Percentiles rank a stretch among this genome's conserved stretches.
Evolutionary conservation across 2,888 invertebrate genomes (phyloP).

Genomic region (Pimpla rufipes): DNA sequence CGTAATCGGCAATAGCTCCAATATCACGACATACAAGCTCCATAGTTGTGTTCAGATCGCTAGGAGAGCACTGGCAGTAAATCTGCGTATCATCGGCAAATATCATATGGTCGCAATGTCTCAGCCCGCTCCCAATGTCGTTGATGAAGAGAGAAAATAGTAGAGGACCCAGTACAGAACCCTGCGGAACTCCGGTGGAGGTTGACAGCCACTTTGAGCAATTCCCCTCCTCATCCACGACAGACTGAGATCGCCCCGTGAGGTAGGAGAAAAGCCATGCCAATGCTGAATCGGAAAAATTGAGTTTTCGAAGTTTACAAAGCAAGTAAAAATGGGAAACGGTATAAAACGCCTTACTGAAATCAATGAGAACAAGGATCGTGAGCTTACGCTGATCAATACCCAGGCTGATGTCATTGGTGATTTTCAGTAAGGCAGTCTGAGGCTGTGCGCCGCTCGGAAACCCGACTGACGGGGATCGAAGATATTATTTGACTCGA

Average conservation of each 20-base stretch:
- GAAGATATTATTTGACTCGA: no score
- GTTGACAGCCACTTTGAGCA: neutral
- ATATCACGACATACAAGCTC: neutral
- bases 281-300: neutral
- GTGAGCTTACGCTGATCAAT: no score
- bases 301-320: neutral
- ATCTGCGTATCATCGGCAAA: neutral
- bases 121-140: neutral
- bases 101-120: neutral
- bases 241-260: neutral
- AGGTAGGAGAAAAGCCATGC: neutral
- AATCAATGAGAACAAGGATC: neutral
- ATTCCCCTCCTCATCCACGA: neutral
- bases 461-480: no score
- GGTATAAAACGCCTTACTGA: neutral
- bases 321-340: neutral
- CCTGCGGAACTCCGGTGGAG: neutral
- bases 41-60: neutral
- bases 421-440: no score
- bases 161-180: neutral
- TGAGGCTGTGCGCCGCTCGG: no score
- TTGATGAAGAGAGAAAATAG: neutral
- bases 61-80: neutral
- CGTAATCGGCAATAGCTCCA: neutral
- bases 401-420: no score